Conservation (phyloP, 1,140 invertebrate genomes). For the Vanessa atalanta region DNA sequence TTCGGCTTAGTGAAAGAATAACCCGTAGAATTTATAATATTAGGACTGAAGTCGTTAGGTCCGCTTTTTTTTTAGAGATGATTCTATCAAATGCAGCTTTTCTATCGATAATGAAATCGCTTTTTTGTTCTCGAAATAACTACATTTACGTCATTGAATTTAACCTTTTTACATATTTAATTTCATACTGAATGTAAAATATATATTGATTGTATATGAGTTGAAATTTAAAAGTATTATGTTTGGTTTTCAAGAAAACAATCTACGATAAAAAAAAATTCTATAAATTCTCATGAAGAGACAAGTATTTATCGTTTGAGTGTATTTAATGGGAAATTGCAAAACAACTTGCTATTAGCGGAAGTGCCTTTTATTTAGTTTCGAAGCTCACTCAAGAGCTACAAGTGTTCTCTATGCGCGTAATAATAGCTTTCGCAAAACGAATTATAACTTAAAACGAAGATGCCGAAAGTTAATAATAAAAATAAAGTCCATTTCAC, state of each 20-base stretch:
- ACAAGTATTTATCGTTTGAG: neutral
- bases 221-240: too few relatives aligned
- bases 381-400: neutral
- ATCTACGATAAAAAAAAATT: neutral
- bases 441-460: neutral
- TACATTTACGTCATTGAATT: too few relatives aligned
- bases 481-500: slow-evolving; percentile 17
- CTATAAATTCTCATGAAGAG: neutral
- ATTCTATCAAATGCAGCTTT: too few relatives aligned
- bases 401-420: neutral
- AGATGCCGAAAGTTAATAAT: slow-evolving; percentile 36
- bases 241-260: neutral
- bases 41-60: too few relatives aligned
- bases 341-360: neutral
- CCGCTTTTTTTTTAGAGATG: too few relatives aligned
- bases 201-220: too few relatives aligned
- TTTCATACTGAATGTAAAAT: too few relatives aligned
- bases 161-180: too few relatives aligned
- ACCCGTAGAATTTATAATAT: too few relatives aligned
- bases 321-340: neutral
- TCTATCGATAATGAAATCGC: too few relatives aligned
- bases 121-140: too few relatives aligned
- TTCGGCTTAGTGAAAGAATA: too few relatives aligned
- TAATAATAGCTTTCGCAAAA: neutral
- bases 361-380: slow-evolving; percentile 9